Base-by-base conservation (phyloP, 2,113 vertebrate genomes). In the Budorcas taxicolor region DNA sequence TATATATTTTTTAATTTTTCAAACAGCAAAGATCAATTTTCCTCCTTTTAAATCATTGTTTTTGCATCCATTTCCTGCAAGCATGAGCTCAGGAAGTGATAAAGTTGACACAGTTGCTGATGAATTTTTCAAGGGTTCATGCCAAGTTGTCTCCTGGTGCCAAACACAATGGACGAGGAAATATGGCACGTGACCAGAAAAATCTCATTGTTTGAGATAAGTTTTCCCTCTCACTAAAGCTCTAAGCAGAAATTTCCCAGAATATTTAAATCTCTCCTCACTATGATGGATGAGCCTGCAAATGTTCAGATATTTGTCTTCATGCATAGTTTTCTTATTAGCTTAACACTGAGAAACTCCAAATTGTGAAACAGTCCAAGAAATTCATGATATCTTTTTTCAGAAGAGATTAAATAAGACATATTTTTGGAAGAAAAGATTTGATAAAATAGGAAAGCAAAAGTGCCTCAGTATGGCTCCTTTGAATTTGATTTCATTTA, bases 51-150 rank as follows among this genome's bases (percentile, higher is more conserved):
- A 96, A 94, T 96, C 97, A 97, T 96, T 98, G 98, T 98, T 98
- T 98, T 98, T 95, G 87, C 96, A 91, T 98, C 96, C 1, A 16
- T 84, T 99, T 99, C 98, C 98, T 98, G 93, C 96, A 94, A 90
- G 97, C 98, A 95, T 98, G 81, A 98, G 94, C 95, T 98, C 98
- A 99, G 98, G 99, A 99, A 99, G 98, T 98, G 98, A 99, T 99
- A 99, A 99, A 99, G 98, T 95, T 98, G 98, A 97, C 97, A 98
- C 97, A 98, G 98, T 98, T 98, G 98, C 96, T 97, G 97, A 97
- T 94, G 91, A 97, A 94, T 97, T 97, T 98, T 96, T 97, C 97
- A 97, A 95, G 57, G 94, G 93, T 96, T 91, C 95, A 91, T 2
- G 97, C 98, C 98, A 98, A 98, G 98, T 97, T 97, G 96, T 98